Evolutionary conservation across 2,888 invertebrate genomes (phyloP), one percentile per base, ranked within the genome.

Genomic region (Rhaphigaster nebulosa): DNA sequence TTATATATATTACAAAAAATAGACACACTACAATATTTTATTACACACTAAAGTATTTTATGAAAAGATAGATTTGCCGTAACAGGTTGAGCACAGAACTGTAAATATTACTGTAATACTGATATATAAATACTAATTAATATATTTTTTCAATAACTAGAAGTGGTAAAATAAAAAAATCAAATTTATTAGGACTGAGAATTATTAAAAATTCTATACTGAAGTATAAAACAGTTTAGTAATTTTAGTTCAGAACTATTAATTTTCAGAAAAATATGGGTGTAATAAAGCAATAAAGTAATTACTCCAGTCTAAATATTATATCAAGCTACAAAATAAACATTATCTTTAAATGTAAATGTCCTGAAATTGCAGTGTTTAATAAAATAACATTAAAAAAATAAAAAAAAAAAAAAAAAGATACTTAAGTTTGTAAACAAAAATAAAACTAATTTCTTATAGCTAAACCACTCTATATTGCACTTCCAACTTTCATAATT

Each of bases 81-180:
- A 76, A 38, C 70, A 50, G 41, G 26, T 45, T 45, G 84, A 45
- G 84, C 26, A n/a, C 45, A 84, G n/a, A 26, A 84, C 12, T 84
- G 45, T 15, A 45, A 84, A 84, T 41, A 41, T 41, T 5, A 80
- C 80, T 34, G 18, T 80, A 84, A 84, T 84, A 84, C 84, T 84
- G 84, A 45, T 84, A 84, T 50, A 50, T n/a, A 50, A 84, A 84
- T 84, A 84, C 84, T 84, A 84, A n/a, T 4, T 45, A 80, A 41
- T 38, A 18, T 26, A 4, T 26, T 41, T 26, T 20, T 20, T 34
- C 8, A 38, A 20, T 10, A 23, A 80, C 23, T 38, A 23, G 18
- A 41, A 38, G 2, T 56, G 26, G 23, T 26, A 56, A 56, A 80
- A 38, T 80, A 80, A 65, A 29, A n/a, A 65, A 56, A 41, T 20